Evolutionary conservation across 2,113 vertebrate species (phyloP).

Genomic region (Romanogobio albipinnatus): DNA sequence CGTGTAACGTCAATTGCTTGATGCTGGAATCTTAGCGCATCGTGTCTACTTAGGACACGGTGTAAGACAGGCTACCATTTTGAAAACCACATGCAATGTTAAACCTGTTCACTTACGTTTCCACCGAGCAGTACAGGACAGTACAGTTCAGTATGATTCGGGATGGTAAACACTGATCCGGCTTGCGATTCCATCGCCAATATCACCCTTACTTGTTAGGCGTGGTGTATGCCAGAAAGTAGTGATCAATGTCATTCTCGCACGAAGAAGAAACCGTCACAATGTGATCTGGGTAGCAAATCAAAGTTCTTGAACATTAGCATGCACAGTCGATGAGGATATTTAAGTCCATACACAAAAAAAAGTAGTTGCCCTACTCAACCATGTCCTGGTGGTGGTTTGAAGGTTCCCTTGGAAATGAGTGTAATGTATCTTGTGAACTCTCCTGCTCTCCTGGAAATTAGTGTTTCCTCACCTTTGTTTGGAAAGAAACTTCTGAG

Average conservation of each 20-base stretch:
- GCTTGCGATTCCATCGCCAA: too few species aligned
- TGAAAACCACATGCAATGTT: not conserved
- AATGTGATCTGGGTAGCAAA: not conserved
- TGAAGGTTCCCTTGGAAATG: slow-evolving; percentile 2
- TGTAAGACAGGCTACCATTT: too few species aligned
- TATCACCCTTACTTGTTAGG: too few species aligned
- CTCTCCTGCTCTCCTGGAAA: slow-evolving; percentile 45
- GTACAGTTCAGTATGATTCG: too few species aligned
- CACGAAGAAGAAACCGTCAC: too few species aligned
- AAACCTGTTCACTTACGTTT: not conserved
- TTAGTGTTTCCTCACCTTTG: slow-evolving; percentile 50
- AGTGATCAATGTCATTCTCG: too few species aligned
- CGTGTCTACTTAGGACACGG: too few species aligned
- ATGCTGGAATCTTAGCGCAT: too few species aligned
- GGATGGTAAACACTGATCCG: too few species aligned
- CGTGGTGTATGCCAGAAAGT: too few species aligned
- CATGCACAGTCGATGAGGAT: not conserved
- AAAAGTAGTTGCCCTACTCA: not conserved
- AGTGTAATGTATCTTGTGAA: slow-evolving; percentile 30
- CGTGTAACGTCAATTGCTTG: too few species aligned
- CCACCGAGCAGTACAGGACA: too few species aligned
- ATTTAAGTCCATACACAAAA: not conserved
- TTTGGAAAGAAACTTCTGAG: slow-evolving; percentile 54
- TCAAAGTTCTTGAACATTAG: slow-evolving; percentile 19
- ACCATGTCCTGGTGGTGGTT: not conserved